Evolutionary conservation across 2,888 invertebrate genomes (phyloP), one percentile per base, ranked within the genome.

Genomic region (Ethmia dodecea): DNA sequence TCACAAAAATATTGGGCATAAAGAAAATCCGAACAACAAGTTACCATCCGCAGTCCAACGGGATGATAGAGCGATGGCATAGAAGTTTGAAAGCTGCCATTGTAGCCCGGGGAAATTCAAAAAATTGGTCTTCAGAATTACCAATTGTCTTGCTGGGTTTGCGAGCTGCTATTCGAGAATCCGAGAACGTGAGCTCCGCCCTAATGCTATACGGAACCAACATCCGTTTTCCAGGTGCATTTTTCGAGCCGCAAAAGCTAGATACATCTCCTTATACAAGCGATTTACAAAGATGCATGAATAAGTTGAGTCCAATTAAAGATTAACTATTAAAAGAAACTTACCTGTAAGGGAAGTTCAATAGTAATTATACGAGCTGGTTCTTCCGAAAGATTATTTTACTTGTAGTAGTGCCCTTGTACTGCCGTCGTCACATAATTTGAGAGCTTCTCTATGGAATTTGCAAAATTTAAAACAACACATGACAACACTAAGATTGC

Each of bases 1-100:
- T 57, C 50, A 38, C 38, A 13, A 14, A 35, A 14, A 15, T 10
- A 11, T 28, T 42, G 5, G 42, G 38, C 3, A 32, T 37, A 3
- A 28, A 18, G 1, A 15, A 25, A 5, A 34, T 37, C 11, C 24
- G 35, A 6, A 42, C 38, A 1, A 42, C 39, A 0, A 20, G 31
- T 6, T 38, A 29, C 26, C 42, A 41, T 15, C 35, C 39, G 2
- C 12, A 13, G 5, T 25, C 35, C 1, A 35, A 39, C 28, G 35
- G 39, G 1, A 28, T 35, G 26, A n/a, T 39, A 2, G 39, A 39
- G 24, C 29, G 39, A 3, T 12, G 20, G 11, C 34, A 36, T 14
- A 12, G 31, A 13, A 33, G 28, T 16, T 9, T 40, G 28, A 38
- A 45, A 31, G 25, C 35, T 3, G 37, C 39, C 6, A 20, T 40